phyloP scores from a whole-genome alignment of 2,797 vertebrate genomes.

The Tauraco hartlaubi region DNA sequence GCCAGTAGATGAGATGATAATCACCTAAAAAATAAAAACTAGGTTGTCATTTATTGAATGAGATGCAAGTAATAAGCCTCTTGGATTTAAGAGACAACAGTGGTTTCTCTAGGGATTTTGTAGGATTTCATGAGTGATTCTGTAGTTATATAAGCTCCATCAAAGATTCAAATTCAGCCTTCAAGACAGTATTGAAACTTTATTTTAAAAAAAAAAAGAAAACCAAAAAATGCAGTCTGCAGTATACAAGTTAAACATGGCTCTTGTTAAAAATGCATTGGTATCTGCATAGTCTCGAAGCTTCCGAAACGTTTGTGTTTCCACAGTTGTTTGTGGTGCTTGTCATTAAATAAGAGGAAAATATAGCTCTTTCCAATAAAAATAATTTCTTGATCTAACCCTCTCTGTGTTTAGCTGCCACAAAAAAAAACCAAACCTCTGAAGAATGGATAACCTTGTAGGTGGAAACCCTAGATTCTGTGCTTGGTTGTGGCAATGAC shows the following conservation, averaged over 20 bases:
- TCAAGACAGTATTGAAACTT: background rate
- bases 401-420: background rate
- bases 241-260: background rate
- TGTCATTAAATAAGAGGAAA: background rate
- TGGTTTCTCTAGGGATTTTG: background rate
- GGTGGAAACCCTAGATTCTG: background rate
- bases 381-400: background rate
- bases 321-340: background rate
- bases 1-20: background rate
- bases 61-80: conserved; percentile 1
- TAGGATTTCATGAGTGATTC: background rate
- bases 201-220: background rate
- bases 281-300: conserved; percentile 13
- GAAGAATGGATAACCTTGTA: accelerated
- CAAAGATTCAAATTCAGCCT: conserved; percentile 24
- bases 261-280: conserved; percentile 15
- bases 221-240: background rate
- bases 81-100: background rate
- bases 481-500: background rate
- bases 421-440: background rate
- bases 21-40: background rate
- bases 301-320: background rate
- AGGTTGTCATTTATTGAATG: background rate
- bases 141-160: background rate
- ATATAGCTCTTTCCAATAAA: background rate